A percentile compares a stretch with the other conserved stretches of the same genome.
phyloP scores from a whole-genome alignment of 2,797 vertebrate genomes.

The Lophotriccus pileatus region DNA sequence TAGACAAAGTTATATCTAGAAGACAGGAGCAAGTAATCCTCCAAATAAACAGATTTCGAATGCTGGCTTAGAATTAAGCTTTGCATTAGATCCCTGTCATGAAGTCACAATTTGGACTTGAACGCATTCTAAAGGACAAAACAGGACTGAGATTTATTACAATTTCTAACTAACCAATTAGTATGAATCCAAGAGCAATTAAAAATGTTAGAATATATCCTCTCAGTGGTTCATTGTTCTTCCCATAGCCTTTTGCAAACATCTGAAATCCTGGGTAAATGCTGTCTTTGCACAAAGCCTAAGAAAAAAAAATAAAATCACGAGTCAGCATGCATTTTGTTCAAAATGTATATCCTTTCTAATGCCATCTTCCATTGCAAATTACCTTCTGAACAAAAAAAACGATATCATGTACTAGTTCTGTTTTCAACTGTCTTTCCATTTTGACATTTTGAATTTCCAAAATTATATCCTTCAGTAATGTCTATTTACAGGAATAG shows the following conservation, averaged over 20 bases:
- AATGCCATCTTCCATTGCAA: not conserved
- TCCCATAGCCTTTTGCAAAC: conserved; percentile 97
- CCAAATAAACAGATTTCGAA: not conserved
- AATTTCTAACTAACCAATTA: conserved; percentile 86
- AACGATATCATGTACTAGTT: not conserved
- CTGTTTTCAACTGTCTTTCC: not conserved
- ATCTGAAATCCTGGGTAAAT: conserved; percentile 93
- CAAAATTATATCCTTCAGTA: not conserved
- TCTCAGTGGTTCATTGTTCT: conserved; percentile 96
- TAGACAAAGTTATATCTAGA: not conserved
- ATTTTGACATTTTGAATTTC: not conserved
- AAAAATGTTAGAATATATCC: conserved; percentile 95
- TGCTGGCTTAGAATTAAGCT: not conserved
- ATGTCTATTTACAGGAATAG: not conserved
- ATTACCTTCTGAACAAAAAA: no score
- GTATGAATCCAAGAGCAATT: conserved; percentile 95
- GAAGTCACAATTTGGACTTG: not conserved
- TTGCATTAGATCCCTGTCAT: not conserved
- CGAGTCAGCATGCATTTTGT: not conserved
- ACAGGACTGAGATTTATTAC: not conserved
- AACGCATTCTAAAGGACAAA: not conserved
- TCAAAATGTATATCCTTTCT: not conserved
- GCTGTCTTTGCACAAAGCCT: conserved; percentile 98
- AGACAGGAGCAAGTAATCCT: not conserved
- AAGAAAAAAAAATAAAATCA: not conserved